Percentiles rank a stretch among this genome's conserved stretches.
Evolutionary conservation across 2,888 invertebrate species (phyloP).

Genomic region (Thera obeliscata): DNA sequence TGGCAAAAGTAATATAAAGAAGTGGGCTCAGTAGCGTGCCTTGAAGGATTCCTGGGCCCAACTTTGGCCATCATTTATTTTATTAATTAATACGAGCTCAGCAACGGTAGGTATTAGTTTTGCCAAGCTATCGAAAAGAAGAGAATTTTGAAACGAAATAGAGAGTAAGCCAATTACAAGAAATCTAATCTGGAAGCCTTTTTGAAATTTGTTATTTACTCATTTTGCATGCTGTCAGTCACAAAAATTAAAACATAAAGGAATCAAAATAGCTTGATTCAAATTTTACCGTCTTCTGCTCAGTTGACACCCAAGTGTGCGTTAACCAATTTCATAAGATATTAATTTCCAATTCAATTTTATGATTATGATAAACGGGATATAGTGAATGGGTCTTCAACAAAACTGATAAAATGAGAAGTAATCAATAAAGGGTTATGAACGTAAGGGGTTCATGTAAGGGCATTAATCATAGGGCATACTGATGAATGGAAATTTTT

Average conservation of each 20-base stretch:
- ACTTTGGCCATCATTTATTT: neutral
- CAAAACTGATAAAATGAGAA: conserved; percentile 30
- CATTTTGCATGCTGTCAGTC: conserved; percentile 80
- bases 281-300: conserved; percentile 83
- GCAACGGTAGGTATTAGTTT: conserved; percentile 42
- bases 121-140: conserved; percentile 49
- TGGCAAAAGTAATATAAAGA: conserved; percentile 53
- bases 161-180: conserved; percentile 75
- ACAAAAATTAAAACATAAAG: conserved; percentile 73
- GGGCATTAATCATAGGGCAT: neutral
- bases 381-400: conserved; percentile 31
- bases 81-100: neutral
- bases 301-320: conserved; percentile 77
- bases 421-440: neutral
- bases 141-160: conserved; percentile 70
- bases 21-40: conserved; percentile 10
- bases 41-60: neutral
- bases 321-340: conserved; percentile 71
- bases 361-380: conserved; percentile 35
- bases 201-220: conserved; percentile 63
- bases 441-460: neutral
- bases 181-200: conserved; percentile 70
- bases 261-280: conserved; percentile 63
- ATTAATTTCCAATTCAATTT: conserved; percentile 56
- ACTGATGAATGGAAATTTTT: conserved; percentile 33